Conservation (phyloP, 2,888 invertebrate genomes). For the Phyto melanocephala region DNA sequence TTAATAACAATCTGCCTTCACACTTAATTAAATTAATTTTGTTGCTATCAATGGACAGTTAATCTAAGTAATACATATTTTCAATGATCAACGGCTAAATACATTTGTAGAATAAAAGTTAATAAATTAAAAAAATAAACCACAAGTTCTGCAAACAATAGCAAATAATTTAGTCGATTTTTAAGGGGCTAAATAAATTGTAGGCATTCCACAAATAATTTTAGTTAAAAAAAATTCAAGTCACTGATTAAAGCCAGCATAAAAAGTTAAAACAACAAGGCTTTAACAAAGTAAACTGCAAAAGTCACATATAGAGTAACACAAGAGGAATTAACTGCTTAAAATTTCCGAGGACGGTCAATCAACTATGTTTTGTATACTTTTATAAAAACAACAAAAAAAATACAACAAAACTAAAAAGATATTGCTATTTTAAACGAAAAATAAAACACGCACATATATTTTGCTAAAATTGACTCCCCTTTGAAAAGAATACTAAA, state of each 20-base stretch:
- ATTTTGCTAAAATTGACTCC: constrained; percentile 8
- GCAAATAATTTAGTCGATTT: constrained; percentile 49
- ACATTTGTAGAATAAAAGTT: neutral
- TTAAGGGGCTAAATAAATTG: constrained; percentile 28
- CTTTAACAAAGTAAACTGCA: constrained; percentile 9
- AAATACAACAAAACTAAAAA: constrained; percentile 18
- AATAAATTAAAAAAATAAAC: neutral
- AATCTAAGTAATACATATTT: neutral
- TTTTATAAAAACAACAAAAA: neutral
- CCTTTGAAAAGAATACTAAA: constrained; percentile 25
- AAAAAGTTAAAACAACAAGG: constrained; percentile 2
- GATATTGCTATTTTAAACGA: neutral
- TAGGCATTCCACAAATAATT: neutral
- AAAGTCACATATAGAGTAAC: neutral
- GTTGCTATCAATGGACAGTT: constrained; percentile 9
- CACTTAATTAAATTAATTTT: constrained; percentile 42
- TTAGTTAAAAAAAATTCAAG: constrained; percentile 1
- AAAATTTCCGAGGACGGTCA: constrained; percentile 60
- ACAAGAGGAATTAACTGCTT: constrained; percentile 36
- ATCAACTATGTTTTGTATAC: constrained; percentile 53
- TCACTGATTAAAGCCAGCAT: constrained; percentile 13
- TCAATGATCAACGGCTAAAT: neutral
- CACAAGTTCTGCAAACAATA: neutral
- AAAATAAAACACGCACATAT: constrained; percentile 38
- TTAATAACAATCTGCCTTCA: constrained; percentile 14